These are phyloP conservation scores for Eupithecia vulgata DNA, from an alignment of 2,888 invertebrate genomes.

Conservation along the genomic window DNA sequence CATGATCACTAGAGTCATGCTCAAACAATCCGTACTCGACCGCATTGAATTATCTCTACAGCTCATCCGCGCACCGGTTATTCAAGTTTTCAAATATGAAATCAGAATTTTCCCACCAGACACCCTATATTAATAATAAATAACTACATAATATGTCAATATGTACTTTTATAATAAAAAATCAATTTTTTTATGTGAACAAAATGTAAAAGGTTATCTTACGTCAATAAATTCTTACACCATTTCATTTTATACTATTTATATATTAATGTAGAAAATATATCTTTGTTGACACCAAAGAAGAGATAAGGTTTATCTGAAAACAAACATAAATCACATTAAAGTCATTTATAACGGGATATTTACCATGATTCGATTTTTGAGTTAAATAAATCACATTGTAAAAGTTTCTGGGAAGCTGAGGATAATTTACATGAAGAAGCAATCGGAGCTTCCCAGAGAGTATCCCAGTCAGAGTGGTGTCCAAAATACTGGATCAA, in stretches of 20 bases:
- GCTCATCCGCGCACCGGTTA: not conserved
- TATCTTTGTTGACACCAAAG: constrained; percentile 35
- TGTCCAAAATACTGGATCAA: too few species aligned
- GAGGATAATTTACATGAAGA: not conserved
- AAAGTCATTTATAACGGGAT: too few species aligned
- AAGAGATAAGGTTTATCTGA: constrained; percentile 35
- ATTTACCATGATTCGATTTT: too few species aligned
- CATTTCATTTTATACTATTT: constrained; percentile 40
- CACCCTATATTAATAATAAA: not conserved
- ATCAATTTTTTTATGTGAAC: constrained; percentile 23
- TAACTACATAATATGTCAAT: not conserved
- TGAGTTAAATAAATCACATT: not conserved
- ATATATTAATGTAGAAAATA: constrained; percentile 40
- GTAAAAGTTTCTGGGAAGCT: not conserved
- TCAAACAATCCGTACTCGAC: constrained; percentile 2
- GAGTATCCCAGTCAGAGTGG: too few species aligned
- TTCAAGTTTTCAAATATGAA: not conserved
- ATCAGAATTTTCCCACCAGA: not conserved
- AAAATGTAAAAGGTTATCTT: constrained; percentile 33
- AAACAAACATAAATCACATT: constrained; percentile 7
- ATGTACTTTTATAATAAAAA: not conserved
- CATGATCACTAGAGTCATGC: not conserved
- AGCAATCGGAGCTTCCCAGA: not conserved
- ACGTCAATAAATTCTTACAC: constrained; percentile 44
- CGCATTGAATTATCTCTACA: not conserved